A percentile compares a stretch with the other conserved stretches of the same genome.
Evolutionary conservation across 2,113 vertebrate species (phyloP).

Genomic region (Malaclemys terrapin): DNA sequence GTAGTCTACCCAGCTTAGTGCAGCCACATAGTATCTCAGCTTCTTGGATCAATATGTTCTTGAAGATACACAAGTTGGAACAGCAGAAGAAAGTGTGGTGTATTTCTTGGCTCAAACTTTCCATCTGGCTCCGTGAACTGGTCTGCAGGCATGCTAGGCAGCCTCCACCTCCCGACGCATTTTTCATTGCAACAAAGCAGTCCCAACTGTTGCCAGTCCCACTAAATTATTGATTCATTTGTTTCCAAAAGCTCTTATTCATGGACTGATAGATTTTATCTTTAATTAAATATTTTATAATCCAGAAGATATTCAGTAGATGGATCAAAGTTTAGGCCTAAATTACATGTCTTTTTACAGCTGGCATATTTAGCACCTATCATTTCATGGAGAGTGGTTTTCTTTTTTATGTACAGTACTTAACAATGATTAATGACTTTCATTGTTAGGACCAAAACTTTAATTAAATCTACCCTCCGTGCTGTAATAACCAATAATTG

Average conservation of each 20-base stretch:
- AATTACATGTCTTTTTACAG: background rate
- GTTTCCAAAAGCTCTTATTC: background rate
- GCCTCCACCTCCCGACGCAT: background rate
- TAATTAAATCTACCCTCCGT: background rate
- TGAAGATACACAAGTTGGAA: background rate
- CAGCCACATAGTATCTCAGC: too few species aligned
- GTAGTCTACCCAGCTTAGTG: too few species aligned
- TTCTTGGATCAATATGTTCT: background rate
- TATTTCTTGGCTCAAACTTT: background rate
- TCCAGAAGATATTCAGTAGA: background rate
- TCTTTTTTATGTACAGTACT: background rate
- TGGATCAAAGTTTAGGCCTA: background rate
- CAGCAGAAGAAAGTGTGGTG: background rate
- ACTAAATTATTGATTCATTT: background rate
- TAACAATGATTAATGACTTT: conserved; percentile 18
- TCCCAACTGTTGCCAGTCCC: background rate
- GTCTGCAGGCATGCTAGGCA: background rate
- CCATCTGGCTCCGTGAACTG: background rate
- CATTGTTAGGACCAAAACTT: conserved; percentile 7
- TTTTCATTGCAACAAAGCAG: too few species aligned
- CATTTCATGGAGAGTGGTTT: background rate
- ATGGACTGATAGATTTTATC: background rate
- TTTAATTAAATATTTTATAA: background rate
- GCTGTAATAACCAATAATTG: conserved; percentile 17
- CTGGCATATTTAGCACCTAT: background rate